Conservation (phyloP, 2,888 invertebrate genomes). For the Aphodius granarius region DNA sequence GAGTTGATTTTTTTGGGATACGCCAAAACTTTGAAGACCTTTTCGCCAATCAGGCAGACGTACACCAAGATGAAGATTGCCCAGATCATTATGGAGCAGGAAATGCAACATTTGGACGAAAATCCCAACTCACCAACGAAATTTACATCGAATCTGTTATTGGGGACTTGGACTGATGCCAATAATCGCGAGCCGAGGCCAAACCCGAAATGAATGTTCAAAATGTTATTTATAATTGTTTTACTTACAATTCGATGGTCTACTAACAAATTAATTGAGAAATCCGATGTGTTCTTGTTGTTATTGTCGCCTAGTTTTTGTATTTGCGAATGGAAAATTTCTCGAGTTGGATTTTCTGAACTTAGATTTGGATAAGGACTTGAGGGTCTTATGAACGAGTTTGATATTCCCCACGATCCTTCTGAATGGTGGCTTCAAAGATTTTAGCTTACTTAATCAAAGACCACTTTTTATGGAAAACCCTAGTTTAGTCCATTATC, state of each 20-base stretch:
- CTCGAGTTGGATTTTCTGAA: too few relatives aligned
- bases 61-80: slow-evolving; percentile 28
- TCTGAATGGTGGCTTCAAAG: too few relatives aligned
- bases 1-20: slow-evolving; percentile 29
- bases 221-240: neutral
- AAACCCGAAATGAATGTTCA: neutral
- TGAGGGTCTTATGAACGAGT: too few relatives aligned
- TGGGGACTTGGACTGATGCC: neutral
- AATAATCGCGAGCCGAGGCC: neutral
- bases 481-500: neutral
- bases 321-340: too few relatives aligned
- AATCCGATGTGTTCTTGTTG: neutral
- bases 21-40: slow-evolving; percentile 28
- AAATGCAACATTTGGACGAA: slow-evolving; percentile 28
- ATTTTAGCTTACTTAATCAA: neutral
- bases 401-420: too few relatives aligned
- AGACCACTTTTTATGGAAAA: neutral
- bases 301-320: neutral
- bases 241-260: neutral
- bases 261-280: neutral
- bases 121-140: neutral
- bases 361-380: too few relatives aligned
- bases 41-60: slow-evolving; percentile 27
- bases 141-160: neutral
- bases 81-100: slow-evolving; percentile 29